Base-by-base conservation (phyloP, 2,113 vertebrate genomes). In the Ellobius talpinus region DNA sequence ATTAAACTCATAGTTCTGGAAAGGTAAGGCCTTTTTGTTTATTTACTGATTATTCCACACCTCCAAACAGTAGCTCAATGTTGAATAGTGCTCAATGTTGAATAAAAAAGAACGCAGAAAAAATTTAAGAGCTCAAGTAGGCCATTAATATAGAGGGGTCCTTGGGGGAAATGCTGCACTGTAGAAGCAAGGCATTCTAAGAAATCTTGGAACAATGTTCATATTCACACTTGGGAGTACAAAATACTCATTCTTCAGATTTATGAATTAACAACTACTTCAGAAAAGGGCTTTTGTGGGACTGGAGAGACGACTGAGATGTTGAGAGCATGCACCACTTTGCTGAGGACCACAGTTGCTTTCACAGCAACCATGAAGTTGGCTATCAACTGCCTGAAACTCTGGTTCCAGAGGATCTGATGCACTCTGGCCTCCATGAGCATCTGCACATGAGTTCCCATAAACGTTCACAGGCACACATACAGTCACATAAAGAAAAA, bases 231-330 rank as follows among this genome's bases (percentile, higher is more conserved):
- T 3, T 24, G 7, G 77, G 33, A 88, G 52, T 45, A 50, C 23
- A 21, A 2, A 33, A 42, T 26, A 23, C 7, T 88, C 36, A 79
- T 39, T 86, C 36, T 77, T 26, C 87, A 55, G 74, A 84, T 79
- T 91, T 92, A 66, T 90, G 47, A 92, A 93, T 96, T 68, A 88
- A 84, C 78, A 61, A 66, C 10, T 16, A 90, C 36, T 87, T 87
- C 21, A 74, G n/a, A 11, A 45, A 45, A 74, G 39, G 2, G 23
- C 12, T 12, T 74, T 45, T 74, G 8, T 42, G 39, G 39, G 23
- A 1, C 10, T 42, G 23, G n/a, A 74, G 73, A 74, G 23, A 42
- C 2, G 23, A 74, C 39, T 74, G 39, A 5, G 73, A 74, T 23
- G 10, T 26, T 6, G 39, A 74, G 39, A 74, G 39, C 73, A 26